phyloP scores from a whole-genome alignment of 53 echinoderm and acorn worm species.

The Apostichopus leukothele region DNA sequence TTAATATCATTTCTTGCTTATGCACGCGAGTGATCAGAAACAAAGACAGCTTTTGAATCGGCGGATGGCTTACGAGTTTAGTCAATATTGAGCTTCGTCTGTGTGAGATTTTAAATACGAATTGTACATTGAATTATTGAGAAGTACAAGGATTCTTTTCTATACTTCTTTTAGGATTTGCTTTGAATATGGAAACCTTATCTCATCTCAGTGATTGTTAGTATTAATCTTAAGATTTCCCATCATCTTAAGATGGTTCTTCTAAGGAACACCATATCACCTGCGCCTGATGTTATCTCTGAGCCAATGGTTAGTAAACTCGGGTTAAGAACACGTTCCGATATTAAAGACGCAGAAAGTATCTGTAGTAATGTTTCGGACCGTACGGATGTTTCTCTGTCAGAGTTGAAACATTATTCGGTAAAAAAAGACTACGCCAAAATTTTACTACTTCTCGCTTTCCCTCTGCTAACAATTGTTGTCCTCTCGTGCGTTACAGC shows the following conservation, averaged over 20 bases:
- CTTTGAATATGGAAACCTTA: not conserved
- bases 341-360: not conserved
- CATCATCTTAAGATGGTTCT: not conserved
- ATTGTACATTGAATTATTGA: too few relatives aligned
- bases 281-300: not conserved
- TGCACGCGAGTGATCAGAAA: too few relatives aligned
- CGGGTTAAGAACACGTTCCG: not conserved
- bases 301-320: not conserved
- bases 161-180: not conserved
- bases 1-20: too few relatives aligned
- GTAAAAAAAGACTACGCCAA: constrained; percentile 5
- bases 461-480: not conserved
- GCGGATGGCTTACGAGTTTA: too few relatives aligned
- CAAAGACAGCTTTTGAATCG: too few relatives aligned
- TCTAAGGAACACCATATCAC: constrained; percentile 6
- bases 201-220: not conserved
- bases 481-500: constrained; percentile 4
- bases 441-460: not conserved
- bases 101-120: too few relatives aligned
- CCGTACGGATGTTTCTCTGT: not conserved
- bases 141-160: too few relatives aligned
- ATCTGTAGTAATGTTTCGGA: not conserved
- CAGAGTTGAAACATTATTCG: not conserved
- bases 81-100: too few relatives aligned
- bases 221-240: too few relatives aligned